Base-by-base conservation (phyloP, 2,888 invertebrate species). In the Cantharis rustica region DNA sequence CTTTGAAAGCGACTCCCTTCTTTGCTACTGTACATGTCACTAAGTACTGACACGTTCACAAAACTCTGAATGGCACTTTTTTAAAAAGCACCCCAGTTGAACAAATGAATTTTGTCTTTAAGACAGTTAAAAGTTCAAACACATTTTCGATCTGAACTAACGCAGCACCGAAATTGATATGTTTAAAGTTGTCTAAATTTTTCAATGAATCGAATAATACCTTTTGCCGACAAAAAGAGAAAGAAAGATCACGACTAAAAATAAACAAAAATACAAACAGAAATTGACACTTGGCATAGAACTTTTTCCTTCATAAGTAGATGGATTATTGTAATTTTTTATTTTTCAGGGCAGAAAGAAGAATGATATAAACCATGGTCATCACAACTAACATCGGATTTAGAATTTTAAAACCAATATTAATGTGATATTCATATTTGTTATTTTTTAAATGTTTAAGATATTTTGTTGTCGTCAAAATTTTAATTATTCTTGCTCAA, bases 41-140 rank as follows among this genome's bases (percentile, higher is more conserved):
- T 88, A 87, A 88, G 87, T 86, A 87, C 84, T 88, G 88, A 88
- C 88, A 88, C 87, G 86, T 86, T 83, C 79, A 88, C 87, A 88
- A 87, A 86, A 84, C 84, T 47, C 47, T 82, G 82, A 87, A 87
- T 86, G 85, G 85, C 84, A 84, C 85, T 86, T 86, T 85, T 86
- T 83, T 85, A 84, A 84, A 84, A 84, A 78, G 81, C 82, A 81
- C 80, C 78, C 31, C 75, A 81, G 70, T 78, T 26, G 82, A 70
- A 81, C 84, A 82, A 71, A 62, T 17, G 20, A 79, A 68, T 75
- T 69, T 23, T 61, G 3, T 26, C 71, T 16, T 72, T 47, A 13
- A 20, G 13, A n/a, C 16, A 64, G 20, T 16, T 26, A 20, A 61
- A 20, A 16, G n/a, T 10, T 63, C 26, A 16, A 20, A 66, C 5